These are phyloP conservation scores for Isaurus tuberculatus DNA, from an alignment of 92 coral and sea anemone species.

Conservation along the genomic window DNA sequence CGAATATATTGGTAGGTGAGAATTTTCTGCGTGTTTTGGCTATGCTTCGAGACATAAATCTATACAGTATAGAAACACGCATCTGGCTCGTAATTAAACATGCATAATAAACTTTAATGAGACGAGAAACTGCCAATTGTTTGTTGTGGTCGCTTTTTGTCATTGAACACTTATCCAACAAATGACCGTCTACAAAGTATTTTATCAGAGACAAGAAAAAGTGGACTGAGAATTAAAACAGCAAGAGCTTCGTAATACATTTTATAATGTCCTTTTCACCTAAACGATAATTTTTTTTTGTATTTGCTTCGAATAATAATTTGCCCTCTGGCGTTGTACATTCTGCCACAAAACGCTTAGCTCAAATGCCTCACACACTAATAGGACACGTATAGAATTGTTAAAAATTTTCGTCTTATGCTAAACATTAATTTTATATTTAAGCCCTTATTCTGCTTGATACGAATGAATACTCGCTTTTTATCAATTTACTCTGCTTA, in stretches of 20 bases:
- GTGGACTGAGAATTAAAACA: neutral
- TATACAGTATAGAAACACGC: neutral
- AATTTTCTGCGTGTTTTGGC: neutral
- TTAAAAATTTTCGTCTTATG: neutral
- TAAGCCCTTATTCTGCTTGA: neutral
- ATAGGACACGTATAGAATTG: neutral
- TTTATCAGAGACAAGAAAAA: conserved; percentile 3
- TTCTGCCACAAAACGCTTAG: neutral
- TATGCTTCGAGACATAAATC: neutral
- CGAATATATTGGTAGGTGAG: neutral
- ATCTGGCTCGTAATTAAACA: conserved; percentile 14
- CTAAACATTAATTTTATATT: neutral
- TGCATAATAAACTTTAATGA: neutral
- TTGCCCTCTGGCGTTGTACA: neutral
- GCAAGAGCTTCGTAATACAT: too few relatives aligned
- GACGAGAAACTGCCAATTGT: neutral
- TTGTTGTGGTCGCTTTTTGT: neutral
- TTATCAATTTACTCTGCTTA: neutral
- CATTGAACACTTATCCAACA: neutral
- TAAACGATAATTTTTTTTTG: too few relatives aligned
- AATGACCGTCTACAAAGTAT: neutral
- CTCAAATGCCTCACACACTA: neutral
- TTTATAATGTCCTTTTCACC: too few relatives aligned
- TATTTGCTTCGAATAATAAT: too few relatives aligned
- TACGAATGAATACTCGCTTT: neutral